These are phyloP conservation scores for Mythimna vitellina DNA, from an alignment of 2,888 invertebrate species.

Conservation along the genomic window DNA sequence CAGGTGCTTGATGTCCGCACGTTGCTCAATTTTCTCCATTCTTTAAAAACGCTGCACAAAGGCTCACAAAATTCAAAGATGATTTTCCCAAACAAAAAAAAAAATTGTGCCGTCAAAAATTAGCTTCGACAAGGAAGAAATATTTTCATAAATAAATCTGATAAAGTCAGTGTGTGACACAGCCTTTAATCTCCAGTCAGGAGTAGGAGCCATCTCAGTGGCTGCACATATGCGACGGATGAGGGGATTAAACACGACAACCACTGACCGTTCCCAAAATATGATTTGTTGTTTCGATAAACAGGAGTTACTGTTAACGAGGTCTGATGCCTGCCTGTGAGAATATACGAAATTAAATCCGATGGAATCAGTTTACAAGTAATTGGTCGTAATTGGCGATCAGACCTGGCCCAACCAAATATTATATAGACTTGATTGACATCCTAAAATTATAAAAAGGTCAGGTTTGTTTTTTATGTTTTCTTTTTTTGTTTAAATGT, in stretches of 20 bases:
- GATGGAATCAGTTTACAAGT: neutral
- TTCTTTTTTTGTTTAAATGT: too few relatives aligned
- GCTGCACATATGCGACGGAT: constrained; percentile 67
- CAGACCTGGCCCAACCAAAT: neutral
- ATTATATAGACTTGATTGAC: too few relatives aligned
- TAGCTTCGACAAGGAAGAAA: too few relatives aligned
- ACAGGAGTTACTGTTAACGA: constrained; percentile 51
- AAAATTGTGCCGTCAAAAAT: too few relatives aligned
- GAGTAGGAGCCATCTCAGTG: constrained; percentile 65
- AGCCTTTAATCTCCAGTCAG: constrained; percentile 64
- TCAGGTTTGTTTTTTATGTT: too few relatives aligned
- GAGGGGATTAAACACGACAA: constrained; percentile 78
- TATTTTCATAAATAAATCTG: neutral
- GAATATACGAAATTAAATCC: neutral
- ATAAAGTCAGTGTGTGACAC: constrained; percentile 51
- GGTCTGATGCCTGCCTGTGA: neutral
- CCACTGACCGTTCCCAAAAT: constrained; percentile 71
- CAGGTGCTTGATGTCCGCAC: too few relatives aligned
- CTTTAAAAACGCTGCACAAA: too few relatives aligned
- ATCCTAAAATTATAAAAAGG: too few relatives aligned
- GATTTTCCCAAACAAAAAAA: too few relatives aligned
- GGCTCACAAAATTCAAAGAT: too few relatives aligned
- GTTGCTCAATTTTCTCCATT: too few relatives aligned
- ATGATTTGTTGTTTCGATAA: constrained; percentile 58
- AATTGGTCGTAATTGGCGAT: constrained; percentile 21